Percentiles rank a stretch among this genome's conserved stretches.
Evolutionary conservation across 2,888 invertebrate species (phyloP).

Genomic region (Listrodromus nycthemerus): DNA sequence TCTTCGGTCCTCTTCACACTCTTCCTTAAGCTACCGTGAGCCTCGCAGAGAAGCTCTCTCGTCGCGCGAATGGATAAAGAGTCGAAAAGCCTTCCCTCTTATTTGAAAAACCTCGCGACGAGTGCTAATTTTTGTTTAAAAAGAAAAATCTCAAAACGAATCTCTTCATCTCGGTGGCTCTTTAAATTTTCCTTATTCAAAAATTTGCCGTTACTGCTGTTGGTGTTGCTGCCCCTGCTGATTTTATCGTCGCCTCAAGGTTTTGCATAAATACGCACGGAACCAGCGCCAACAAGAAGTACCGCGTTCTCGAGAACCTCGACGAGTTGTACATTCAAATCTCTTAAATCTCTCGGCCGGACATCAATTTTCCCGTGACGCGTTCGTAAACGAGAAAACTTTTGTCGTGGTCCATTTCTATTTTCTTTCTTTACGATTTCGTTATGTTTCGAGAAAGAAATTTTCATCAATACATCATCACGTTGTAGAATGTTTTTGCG

Average conservation of each 20-base stretch:
- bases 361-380: constrained; percentile 53
- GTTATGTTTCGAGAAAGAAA: constrained; percentile 30
- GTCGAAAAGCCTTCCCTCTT: background rate
- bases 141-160: constrained; percentile 19
- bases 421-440: constrained; percentile 23
- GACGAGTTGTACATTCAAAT: constrained; percentile 40
- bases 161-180: constrained; percentile 24
- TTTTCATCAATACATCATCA: constrained; percentile 32
- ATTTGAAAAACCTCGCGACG: constrained; percentile 21
- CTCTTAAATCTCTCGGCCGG: constrained; percentile 33
- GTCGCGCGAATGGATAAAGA: constrained; percentile 34
- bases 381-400: constrained; percentile 57
- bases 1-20: constrained; percentile 37
- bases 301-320: constrained; percentile 21
- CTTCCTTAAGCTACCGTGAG: constrained; percentile 33
- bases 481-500: background rate
- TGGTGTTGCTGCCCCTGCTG: background rate
- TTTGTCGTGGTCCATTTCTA: constrained; percentile 32
- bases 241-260: background rate
- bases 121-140: constrained; percentile 56
- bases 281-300: background rate
- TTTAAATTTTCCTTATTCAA: constrained; percentile 39
- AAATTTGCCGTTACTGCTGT: constrained; percentile 10
- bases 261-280: constrained; percentile 14
- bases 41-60: constrained; percentile 28